Evolutionary conservation across 2,797 vertebrate genomes (phyloP).

Genomic region (Caiman crocodilus): DNA sequence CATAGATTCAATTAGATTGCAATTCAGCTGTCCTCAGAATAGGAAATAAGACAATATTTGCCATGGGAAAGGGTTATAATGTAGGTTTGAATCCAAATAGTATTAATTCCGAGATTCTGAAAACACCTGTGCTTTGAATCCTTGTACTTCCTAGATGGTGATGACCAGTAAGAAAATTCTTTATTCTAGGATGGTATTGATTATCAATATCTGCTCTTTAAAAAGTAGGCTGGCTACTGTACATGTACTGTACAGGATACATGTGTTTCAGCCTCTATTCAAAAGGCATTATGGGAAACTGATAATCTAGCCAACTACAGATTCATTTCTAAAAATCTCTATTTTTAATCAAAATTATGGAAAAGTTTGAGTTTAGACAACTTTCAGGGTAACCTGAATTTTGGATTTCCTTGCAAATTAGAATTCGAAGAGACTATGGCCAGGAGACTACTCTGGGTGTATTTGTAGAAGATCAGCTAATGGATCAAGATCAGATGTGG

Average conservation of each 20-base stretch:
- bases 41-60: background rate
- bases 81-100: background rate
- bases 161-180: background rate
- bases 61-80: background rate
- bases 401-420: background rate
- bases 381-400: background rate
- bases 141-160: background rate
- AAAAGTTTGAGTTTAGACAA: background rate
- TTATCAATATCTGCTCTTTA: background rate
- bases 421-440: background rate
- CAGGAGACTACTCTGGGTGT: background rate
- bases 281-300: background rate
- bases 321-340: background rate
- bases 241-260: background rate
- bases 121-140: background rate
- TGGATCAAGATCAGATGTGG: background rate
- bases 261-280: background rate
- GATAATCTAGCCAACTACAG: background rate
- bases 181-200: background rate
- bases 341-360: fast-evolving
- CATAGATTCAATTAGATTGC: background rate
- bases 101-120: background rate
- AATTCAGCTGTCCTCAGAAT: background rate
- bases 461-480: background rate
- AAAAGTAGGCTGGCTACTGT: background rate